These are phyloP conservation scores for Crotalus helleri DNA, from an alignment of 2,113 vertebrate species.

Conservation along the genomic window DNA sequence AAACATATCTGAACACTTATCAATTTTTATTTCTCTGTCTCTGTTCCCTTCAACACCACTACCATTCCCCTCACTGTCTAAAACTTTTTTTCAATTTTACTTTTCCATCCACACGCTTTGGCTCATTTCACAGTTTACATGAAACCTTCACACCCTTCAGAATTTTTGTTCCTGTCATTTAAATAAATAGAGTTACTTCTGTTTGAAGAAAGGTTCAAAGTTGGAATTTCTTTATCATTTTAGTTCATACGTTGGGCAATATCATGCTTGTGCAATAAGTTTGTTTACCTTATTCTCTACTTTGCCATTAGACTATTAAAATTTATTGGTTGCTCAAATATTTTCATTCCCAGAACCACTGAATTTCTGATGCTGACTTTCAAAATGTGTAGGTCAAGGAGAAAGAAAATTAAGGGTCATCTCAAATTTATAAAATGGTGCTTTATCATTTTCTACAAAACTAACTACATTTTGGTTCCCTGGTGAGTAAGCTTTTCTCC, in stretches of 20 bases:
- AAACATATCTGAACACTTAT: background rate
- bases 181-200: background rate
- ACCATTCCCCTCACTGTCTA: background rate
- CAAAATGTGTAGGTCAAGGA: constrained; percentile 66
- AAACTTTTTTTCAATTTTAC: background rate
- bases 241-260: constrained; percentile 18
- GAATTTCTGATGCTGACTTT: constrained; percentile 62
- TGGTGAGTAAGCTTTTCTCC: constrained; percentile 66
- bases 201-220: constrained; percentile 21
- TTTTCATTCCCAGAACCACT: constrained; percentile 59
- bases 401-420: constrained; percentile 75
- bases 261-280: background rate
- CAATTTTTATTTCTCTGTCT: background rate
- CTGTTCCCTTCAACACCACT: background rate
- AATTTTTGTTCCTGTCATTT: background rate
- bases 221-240: constrained; percentile 13
- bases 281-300: constrained; percentile 20
- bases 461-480: constrained; percentile 71
- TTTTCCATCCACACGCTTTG: background rate
- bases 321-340: constrained; percentile 55
- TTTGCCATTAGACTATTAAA: constrained; percentile 29
- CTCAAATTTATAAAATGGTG: constrained; percentile 70
- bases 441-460: constrained; percentile 71
- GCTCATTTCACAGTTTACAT: constrained; percentile 22
- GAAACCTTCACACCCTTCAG: background rate